Conservation (phyloP, 2,888 invertebrate species). For the Tenodera sinensis region DNA sequence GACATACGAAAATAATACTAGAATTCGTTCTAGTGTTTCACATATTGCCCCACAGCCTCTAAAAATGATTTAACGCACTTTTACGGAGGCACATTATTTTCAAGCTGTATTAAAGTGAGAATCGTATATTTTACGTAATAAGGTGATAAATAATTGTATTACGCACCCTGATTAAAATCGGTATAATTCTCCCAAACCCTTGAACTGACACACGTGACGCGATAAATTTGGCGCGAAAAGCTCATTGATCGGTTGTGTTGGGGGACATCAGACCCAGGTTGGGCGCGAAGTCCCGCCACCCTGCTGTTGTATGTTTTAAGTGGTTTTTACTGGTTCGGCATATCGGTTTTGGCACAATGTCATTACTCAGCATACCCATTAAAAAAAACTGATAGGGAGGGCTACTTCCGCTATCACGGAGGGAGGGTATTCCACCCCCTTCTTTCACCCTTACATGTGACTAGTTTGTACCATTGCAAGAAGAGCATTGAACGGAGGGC, state of each 20-base stretch:
- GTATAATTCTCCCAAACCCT: too few relatives aligned
- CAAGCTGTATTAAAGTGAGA: too few relatives aligned
- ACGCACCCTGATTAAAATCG: too few relatives aligned
- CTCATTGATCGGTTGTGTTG: background rate
- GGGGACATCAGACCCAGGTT: background rate
- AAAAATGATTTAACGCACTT: too few relatives aligned
- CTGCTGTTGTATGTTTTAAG: background rate
- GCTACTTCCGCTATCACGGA: background rate
- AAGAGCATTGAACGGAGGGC: background rate
- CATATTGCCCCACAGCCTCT: background rate
- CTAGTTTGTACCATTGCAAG: constrained; percentile 1
- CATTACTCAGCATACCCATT: too few relatives aligned
- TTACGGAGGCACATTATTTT: too few relatives aligned
- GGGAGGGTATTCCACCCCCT: background rate
- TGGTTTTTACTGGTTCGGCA: background rate
- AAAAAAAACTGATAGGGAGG: background rate
- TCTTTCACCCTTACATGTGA: background rate
- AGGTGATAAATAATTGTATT: too few relatives aligned
- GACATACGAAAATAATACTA: background rate
- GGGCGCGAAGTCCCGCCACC: background rate
- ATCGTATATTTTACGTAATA: too few relatives aligned
- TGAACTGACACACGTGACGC: background rate
- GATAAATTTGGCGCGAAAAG: constrained; percentile 15
- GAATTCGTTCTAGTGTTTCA: background rate
- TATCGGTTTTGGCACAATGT: background rate